phyloP scores from a whole-genome alignment of 1,140 invertebrate species.

The Drosophila funebris region DNA sequence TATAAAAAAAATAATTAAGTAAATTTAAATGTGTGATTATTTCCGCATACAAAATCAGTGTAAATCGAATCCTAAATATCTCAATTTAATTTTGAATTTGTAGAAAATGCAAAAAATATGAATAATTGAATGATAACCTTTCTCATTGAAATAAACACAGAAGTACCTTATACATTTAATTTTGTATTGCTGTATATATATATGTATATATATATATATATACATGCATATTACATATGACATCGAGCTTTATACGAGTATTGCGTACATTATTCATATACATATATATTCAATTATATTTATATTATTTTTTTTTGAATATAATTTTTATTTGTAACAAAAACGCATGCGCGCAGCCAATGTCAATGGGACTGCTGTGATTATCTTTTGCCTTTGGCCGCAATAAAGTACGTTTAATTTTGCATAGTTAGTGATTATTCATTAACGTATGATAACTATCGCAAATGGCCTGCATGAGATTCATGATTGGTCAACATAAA shows the following conservation, averaged over 20 bases:
- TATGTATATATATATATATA: slow-evolving; percentile 21
- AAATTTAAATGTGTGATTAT: background rate
- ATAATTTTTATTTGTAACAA: slow-evolving; percentile 53
- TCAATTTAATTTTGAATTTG: slow-evolving; percentile 8
- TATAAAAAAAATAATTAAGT: background rate
- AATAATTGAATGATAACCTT: slow-evolving; percentile 26
- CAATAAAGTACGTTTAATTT: slow-evolving; percentile 42
- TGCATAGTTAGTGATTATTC: slow-evolving; percentile 1
- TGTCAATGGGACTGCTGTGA: slow-evolving; percentile 73
- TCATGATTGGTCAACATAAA: slow-evolving; percentile 4
- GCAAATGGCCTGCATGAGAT: slow-evolving; percentile 16
- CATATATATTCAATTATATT: slow-evolving; percentile 61
- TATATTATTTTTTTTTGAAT: slow-evolving; percentile 27
- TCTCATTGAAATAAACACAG: slow-evolving; percentile 35
- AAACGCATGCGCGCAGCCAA: slow-evolving; percentile 78
- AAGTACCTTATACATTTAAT: slow-evolving; percentile 41
- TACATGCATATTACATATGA: slow-evolving; percentile 49
- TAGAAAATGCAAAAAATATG: slow-evolving; percentile 22
- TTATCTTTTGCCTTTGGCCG: slow-evolving; percentile 47
- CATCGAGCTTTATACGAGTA: slow-evolving; percentile 61
- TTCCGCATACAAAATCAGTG: background rate
- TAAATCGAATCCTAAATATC: background rate
- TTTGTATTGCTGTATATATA: slow-evolving; percentile 26
- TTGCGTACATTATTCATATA: slow-evolving; percentile 60
- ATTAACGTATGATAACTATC: slow-evolving; percentile 4